phyloP scores from a whole-genome alignment of 30 jellyfish, hydroid and myxozoan species.

The Aurelia aurita complex sp. Pacific region DNA sequence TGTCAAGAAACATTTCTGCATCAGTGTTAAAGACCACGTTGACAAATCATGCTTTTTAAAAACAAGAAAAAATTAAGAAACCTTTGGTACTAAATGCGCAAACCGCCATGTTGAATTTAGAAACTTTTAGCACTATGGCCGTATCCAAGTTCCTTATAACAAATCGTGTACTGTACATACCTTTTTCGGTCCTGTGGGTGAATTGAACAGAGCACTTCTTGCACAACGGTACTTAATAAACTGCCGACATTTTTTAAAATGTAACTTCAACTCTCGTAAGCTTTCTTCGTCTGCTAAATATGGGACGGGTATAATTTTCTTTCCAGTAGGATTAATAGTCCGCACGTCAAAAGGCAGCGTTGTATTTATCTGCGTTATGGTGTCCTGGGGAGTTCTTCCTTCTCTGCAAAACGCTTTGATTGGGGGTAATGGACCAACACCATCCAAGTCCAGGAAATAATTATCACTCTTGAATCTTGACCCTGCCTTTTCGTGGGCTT shows the following conservation, averaged over 20 bases:
- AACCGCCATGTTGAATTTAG: no score
- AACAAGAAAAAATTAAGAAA: no score
- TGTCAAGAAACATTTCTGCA: no score
- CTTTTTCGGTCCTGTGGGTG: conserved; percentile 89
- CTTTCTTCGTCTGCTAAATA: conserved; percentile 86
- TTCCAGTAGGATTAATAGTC: conserved; percentile 77
- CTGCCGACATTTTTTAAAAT: conserved; percentile 75
- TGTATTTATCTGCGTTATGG: conserved; percentile 92
- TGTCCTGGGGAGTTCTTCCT: conserved; percentile 84
- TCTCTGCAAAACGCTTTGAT: conserved; percentile 86
- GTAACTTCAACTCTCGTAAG: conserved; percentile 81
- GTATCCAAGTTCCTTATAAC: no score
- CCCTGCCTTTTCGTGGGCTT: conserved; percentile 83
- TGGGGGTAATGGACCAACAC: conserved; percentile 90
- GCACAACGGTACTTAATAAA: conserved; percentile 78
- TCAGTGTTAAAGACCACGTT: no score
- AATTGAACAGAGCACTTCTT: conserved; percentile 78
- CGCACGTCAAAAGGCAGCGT: conserved; percentile 66
- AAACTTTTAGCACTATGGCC: no score
- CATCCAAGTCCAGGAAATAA: conserved; percentile 94
- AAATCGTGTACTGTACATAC: conserved; percentile 1
- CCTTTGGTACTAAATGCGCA: no score
- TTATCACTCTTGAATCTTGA: conserved; percentile 84
- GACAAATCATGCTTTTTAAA: no score
- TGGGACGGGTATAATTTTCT: conserved; percentile 59